phyloP scores from a whole-genome alignment of 1,140 invertebrate genomes.

The Ips nitidus region DNA sequence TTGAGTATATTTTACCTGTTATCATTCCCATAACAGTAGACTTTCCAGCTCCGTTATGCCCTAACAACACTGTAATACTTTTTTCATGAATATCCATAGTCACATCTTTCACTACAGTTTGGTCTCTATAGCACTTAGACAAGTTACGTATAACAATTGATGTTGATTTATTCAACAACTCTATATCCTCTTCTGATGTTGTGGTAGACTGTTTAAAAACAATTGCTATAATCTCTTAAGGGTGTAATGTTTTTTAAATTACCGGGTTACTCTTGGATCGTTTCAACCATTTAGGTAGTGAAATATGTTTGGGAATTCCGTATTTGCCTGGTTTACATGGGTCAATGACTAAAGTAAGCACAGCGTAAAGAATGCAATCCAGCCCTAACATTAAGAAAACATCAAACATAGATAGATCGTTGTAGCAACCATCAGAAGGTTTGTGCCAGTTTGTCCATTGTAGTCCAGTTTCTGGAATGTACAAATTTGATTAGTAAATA shows the following conservation, averaged over 20 bases:
- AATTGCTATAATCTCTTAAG: conserved; percentile 35
- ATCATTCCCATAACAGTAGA: conserved; percentile 68
- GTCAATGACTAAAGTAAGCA: neutral
- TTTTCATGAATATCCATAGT: conserved; percentile 70
- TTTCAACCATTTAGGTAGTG: neutral
- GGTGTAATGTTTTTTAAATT: neutral
- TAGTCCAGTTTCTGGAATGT: neutral
- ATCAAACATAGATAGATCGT: neutral
- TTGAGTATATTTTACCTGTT: conserved; percentile 59
- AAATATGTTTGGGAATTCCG: neutral
- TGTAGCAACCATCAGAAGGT: neutral
- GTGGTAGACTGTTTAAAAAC: neutral
- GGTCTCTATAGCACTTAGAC: conserved; percentile 54
- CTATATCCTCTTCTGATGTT: neutral
- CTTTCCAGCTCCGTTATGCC: conserved; percentile 63
- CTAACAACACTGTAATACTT: conserved; percentile 72
- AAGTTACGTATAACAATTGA: conserved; percentile 21
- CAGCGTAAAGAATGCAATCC: neutral
- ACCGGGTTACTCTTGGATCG: too few species aligned
- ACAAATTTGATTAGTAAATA: neutral
- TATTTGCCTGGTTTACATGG: neutral
- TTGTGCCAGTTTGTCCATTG: neutral
- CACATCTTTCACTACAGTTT: conserved; percentile 67
- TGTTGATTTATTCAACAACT: conserved; percentile 3
- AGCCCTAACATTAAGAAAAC: neutral